Evolutionary conservation across 2,113 vertebrate genomes (phyloP).

Genomic region (Eurystomus gularis): DNA sequence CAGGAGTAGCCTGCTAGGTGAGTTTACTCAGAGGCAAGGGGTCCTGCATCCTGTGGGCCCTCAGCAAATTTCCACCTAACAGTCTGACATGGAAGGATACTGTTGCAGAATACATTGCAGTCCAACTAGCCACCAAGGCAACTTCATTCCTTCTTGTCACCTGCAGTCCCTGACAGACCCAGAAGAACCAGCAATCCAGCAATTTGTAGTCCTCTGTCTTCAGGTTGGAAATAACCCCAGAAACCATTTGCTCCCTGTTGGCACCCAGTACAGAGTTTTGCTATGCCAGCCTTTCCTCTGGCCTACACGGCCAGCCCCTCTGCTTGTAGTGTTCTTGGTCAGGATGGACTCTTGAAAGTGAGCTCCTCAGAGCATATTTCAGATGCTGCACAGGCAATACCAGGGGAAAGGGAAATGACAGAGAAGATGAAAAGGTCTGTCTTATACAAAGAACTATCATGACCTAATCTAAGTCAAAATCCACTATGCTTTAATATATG

Average conservation of each 20-base stretch:
- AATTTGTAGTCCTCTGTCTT: neutral
- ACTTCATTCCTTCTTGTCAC: neutral
- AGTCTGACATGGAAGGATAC: neutral
- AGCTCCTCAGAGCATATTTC: neutral
- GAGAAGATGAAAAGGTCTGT: neutral
- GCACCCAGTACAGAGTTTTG: neutral
- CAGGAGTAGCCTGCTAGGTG: neutral
- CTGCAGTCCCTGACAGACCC: neutral
- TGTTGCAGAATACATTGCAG: neutral
- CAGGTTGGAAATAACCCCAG: neutral
- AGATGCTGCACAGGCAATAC: neutral
- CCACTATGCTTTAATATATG: neutral
- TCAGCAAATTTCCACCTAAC: neutral
- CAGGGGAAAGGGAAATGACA: neutral
- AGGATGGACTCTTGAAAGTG: neutral
- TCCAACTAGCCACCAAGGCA: rapidly evolving
- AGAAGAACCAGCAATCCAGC: neutral
- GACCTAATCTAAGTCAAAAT: neutral
- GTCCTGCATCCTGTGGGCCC: neutral
- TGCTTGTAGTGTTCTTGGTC: rapidly evolving
- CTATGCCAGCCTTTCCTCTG: neutral
- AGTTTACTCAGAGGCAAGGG: neutral
- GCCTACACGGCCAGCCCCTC: rapidly evolving
- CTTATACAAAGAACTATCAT: neutral
- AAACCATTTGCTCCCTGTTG: neutral